Conservation (phyloP, 1,140 invertebrate genomes). For the Pseudomyrmex flavicornis region DNA sequence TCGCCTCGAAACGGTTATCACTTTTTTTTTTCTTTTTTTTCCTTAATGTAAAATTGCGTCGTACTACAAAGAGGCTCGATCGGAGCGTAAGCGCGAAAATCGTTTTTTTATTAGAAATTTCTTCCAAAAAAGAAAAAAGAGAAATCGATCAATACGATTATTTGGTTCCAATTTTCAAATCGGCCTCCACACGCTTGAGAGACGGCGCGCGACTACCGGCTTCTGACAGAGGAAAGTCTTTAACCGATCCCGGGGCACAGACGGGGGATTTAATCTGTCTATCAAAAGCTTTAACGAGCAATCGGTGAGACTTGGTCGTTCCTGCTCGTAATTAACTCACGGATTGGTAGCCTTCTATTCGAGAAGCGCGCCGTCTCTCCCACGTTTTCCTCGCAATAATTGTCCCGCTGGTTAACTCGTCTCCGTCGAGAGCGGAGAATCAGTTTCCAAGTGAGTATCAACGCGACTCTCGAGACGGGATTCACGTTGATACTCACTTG, state of each 20-base stretch:
- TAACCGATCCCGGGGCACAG: neutral
- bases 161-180: constrained; percentile 42
- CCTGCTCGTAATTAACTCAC: constrained; percentile 38
- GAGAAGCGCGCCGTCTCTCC: constrained; percentile 8
- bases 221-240: neutral
- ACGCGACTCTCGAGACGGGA: neutral
- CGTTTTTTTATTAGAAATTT: neutral
- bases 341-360: constrained; percentile 46
- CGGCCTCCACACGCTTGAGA: neutral
- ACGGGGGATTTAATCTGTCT: constrained; percentile 49
- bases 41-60: neutral
- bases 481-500: constrained; percentile 23
- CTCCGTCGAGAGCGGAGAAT: constrained; percentile 25
- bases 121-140: neutral
- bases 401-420: constrained; percentile 48
- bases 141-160: constrained; percentile 24
- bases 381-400: constrained; percentile 50
- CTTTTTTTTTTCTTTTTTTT: constrained; percentile 34
- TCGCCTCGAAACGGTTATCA: constrained; percentile 21
- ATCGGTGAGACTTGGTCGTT: constrained; percentile 39
- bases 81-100: neutral
- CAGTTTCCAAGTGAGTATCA: neutral
- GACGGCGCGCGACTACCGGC: neutral
- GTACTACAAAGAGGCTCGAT: neutral
- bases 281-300: constrained; percentile 59